Evolutionary conservation across 2,113 vertebrate genomes (phyloP), one percentile per base, ranked within the genome.

Genomic region (Calonectris borealis): DNA sequence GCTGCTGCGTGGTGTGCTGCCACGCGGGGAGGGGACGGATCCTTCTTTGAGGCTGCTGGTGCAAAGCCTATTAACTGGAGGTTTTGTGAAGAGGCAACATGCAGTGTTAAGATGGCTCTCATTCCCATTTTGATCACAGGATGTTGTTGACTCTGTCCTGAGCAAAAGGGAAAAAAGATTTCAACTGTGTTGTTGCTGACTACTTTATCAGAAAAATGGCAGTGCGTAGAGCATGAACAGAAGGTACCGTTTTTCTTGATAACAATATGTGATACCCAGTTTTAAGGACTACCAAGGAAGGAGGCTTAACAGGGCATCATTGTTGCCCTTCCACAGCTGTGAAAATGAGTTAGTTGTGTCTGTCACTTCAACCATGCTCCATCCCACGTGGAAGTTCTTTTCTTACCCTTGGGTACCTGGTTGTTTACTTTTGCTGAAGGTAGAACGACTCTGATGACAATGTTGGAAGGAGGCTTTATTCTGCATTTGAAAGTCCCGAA

Each of bases 381-480:
- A n/a, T 68, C 75, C 29, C 36, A 36, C 0, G 0, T 49, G 24
- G 54, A 72, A 88, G 24, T 55, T 75, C n/a, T 83, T 77, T 90
- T 42, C 72, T 70, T 52, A 61, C 31, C 16, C n/a, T 57, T 65
- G 27, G 34, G 38, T 82, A 82, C 51, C 8, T 87, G 27, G 40
- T 73, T 29, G 17, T 44, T 71, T 57, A 1, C 42, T 71, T 90
- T 83, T 70, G 27, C 31, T 80, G 49, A 27, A 60, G 78, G 20
- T 10, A 31, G 22, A 84, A 31, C 54, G n/a, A 40, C 40, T 70
- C 6, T n/a, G 26, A 13, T 60, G 72, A 38, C 34, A 69, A 4
- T 7, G 44, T 38, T 91, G 70, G 44, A 83, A 81, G 42, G 55
- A 87, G 42, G n/a, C 25, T 94, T 93, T 90, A 34, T 64, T 82